These are phyloP conservation scores for Mylabris phalerata DNA, from an alignment of 1,140 invertebrate species.

Conservation along the genomic window DNA sequence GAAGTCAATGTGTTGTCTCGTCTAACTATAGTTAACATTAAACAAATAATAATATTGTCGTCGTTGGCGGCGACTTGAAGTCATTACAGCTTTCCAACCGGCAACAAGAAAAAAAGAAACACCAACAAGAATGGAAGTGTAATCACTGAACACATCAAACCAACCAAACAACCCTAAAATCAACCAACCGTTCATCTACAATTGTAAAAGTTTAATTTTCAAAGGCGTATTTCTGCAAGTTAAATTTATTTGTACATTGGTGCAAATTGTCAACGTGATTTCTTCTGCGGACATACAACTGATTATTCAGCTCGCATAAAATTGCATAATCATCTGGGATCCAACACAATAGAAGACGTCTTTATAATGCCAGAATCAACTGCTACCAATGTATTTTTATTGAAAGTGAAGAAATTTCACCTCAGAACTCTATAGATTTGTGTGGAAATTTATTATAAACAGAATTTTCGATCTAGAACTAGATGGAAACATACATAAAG, in stretches of 20 bases:
- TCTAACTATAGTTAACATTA: conserved; percentile 4
- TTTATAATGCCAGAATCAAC: no score
- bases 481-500: no score
- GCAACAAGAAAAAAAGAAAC: conserved; percentile 1
- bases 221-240: conserved; percentile 15
- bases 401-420: no score
- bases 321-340: no score
- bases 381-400: no score
- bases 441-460: no score
- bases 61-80: conserved; percentile 8
- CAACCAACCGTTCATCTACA: conserved; percentile 9
- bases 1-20: neutral
- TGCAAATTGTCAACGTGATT: no score
- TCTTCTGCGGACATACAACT: no score
- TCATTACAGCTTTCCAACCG: neutral
- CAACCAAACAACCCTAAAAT: neutral
- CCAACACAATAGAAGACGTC: no score
- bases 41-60: conserved; percentile 13
- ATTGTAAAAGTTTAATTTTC: conserved; percentile 14
- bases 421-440: no score
- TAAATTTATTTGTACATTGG: neutral
- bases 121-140: conserved; percentile 5
- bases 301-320: no score
- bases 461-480: no score
- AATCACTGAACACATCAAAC: neutral